A percentile compares a stretch with the other conserved stretches of the same genome.
Evolutionary conservation across 2,888 invertebrate species (phyloP).

Genomic region (Mesochorus sp.): DNA sequence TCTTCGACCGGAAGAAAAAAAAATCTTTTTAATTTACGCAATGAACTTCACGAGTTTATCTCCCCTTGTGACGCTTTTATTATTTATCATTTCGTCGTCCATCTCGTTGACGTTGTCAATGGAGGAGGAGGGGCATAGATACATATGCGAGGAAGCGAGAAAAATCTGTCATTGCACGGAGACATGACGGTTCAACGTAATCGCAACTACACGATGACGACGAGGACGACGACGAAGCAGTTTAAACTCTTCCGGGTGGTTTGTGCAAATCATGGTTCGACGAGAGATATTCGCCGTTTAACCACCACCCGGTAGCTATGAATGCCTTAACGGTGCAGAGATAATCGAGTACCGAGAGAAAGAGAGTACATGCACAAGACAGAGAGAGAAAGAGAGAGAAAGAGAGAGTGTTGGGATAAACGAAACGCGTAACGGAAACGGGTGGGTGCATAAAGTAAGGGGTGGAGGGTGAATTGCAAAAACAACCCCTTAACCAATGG

Average conservation of each 20-base stretch:
- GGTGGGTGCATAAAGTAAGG: constrained; percentile 64
- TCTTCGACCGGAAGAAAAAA: neutral
- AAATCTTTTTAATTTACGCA: constrained; percentile 32
- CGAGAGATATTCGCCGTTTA: constrained; percentile 64
- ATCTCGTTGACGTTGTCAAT: constrained; percentile 18
- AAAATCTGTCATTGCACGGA: constrained; percentile 7
- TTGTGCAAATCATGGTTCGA: constrained; percentile 67
- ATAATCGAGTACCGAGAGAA: constrained; percentile 77
- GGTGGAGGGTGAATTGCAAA: constrained; percentile 80
- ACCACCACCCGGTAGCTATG: constrained; percentile 67
- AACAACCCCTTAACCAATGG: constrained; percentile 67
- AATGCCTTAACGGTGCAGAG: constrained; percentile 78
- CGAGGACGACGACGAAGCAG: constrained; percentile 39
- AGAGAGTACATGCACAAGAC: constrained; percentile 33
- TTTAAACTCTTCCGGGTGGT: constrained; percentile 60
- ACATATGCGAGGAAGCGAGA: constrained; percentile 14
- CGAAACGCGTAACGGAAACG: constrained; percentile 7
- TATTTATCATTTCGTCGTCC: constrained; percentile 48
- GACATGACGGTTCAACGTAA: constrained; percentile 46
- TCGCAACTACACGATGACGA: constrained; percentile 46
- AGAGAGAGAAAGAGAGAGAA: constrained; percentile 10
- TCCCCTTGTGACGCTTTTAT: constrained; percentile 3
- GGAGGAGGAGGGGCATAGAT: neutral
- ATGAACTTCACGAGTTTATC: neutral
- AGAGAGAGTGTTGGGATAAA: constrained; percentile 34